Conservation (phyloP, 2,888 invertebrate genomes). For the Philaethria dido region DNA sequence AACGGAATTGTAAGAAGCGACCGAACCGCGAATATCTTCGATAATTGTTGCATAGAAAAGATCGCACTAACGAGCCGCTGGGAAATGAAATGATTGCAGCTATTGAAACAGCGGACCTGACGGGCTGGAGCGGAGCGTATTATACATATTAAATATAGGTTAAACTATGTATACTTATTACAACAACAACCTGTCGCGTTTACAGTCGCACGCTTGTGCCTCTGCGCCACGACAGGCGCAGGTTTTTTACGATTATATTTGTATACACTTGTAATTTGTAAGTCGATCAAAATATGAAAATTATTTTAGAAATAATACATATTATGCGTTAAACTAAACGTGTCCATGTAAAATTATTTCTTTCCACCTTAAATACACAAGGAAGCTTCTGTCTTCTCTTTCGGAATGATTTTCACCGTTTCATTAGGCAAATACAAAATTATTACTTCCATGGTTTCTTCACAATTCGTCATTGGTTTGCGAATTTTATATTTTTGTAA, state of each 20-base stretch:
- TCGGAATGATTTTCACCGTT: background rate
- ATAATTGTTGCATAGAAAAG: conserved; percentile 67
- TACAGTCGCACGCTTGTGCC: too few species aligned
- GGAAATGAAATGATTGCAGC: conserved; percentile 31
- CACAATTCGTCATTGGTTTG: background rate
- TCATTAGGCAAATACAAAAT: conserved; percentile 1
- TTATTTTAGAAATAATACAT: too few species aligned
- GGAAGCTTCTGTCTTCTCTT: background rate
- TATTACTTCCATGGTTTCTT: background rate
- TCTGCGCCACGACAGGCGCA: too few species aligned
- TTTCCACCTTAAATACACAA: background rate
- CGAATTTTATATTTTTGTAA: too few species aligned
- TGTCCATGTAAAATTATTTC: background rate
- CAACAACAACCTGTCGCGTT: too few species aligned
- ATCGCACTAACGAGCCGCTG: conserved; percentile 62
- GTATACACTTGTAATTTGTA: too few species aligned
- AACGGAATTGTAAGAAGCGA: conserved; percentile 42
- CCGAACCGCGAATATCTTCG: conserved; percentile 59
- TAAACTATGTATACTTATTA: too few species aligned
- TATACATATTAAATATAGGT: too few species aligned
- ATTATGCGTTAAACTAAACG: background rate
- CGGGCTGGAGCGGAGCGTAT: background rate
- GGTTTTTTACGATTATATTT: too few species aligned
- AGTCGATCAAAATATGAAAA: too few species aligned
- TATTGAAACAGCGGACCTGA: background rate